These are phyloP conservation scores for Sinohyriopsis cumingii DNA, from an alignment of 2,888 invertebrate species.

Conservation along the genomic window DNA sequence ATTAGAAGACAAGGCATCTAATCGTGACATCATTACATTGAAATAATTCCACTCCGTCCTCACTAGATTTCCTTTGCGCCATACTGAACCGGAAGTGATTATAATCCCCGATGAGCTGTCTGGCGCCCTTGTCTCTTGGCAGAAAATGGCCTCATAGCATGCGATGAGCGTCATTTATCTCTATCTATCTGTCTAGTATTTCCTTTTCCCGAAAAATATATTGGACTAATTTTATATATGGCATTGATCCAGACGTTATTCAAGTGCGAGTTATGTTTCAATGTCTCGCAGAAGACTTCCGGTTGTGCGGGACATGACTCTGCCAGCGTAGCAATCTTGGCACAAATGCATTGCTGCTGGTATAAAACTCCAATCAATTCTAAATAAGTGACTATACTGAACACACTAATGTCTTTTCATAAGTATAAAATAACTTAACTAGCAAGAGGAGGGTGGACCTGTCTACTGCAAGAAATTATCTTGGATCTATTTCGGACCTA, in stretches of 20 bases:
- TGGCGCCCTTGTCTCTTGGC: constrained; percentile 5
- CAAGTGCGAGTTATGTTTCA: background rate
- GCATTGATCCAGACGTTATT: constrained; percentile 18
- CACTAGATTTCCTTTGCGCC: constrained; percentile 22
- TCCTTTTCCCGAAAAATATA: constrained; percentile 24
- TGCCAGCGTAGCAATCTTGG: too few species aligned
- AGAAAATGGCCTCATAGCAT: constrained; percentile 22
- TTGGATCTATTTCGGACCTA: too few species aligned
- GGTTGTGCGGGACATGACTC: too few species aligned
- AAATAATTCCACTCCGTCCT: constrained; percentile 23
- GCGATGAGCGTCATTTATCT: constrained; percentile 28
- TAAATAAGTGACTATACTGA: too few species aligned
- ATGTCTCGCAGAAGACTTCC: background rate
- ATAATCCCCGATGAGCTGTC: constrained; percentile 21
- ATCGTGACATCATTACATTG: constrained; percentile 9
- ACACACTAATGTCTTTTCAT: too few species aligned
- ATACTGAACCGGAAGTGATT: constrained; percentile 29
- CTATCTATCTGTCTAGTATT: constrained; percentile 22
- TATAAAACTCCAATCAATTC: too few species aligned
- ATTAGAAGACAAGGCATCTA: too few species aligned
- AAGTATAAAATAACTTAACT: too few species aligned
- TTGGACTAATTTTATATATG: constrained; percentile 16
- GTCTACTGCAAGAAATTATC: too few species aligned
- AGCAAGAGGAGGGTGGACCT: too few species aligned
- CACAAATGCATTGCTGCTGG: too few species aligned